Conservation (phyloP, 2,888 invertebrate genomes). For the Parnassius orleans region DNA sequence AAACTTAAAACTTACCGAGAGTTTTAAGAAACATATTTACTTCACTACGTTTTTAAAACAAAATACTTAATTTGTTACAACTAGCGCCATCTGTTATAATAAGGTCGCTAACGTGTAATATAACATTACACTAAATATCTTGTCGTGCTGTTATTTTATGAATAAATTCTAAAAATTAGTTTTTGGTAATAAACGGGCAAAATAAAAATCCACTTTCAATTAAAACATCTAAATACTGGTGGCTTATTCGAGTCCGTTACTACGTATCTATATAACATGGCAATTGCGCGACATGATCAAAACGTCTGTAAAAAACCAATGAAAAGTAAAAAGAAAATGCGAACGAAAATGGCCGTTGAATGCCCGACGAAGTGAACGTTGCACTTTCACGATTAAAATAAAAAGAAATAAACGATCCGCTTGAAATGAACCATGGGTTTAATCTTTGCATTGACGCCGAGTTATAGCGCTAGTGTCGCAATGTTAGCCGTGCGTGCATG, state of each 20-base stretch:
- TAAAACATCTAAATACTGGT: constrained; percentile 30
- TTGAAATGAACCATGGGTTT: constrained; percentile 67
- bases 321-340: constrained; percentile 69
- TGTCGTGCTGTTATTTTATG: not conserved
- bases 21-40: too few species aligned
- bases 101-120: constrained; percentile 28
- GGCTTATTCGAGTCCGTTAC: constrained; percentile 24
- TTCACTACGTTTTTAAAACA: too few species aligned
- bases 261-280: constrained; percentile 32
- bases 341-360: constrained; percentile 72
- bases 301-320: constrained; percentile 66
- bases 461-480: constrained; percentile 52
- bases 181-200: not conserved
- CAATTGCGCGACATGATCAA: constrained; percentile 62
- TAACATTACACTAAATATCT: constrained; percentile 27
- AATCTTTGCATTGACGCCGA: constrained; percentile 53
- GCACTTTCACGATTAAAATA: constrained; percentile 77
- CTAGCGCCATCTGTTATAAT: constrained; percentile 71
- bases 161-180: not conserved
- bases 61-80: not conserved
- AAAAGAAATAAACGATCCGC: constrained; percentile 61
- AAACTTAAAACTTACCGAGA: too few species aligned
- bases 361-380: constrained; percentile 73
- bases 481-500: constrained; percentile 3
- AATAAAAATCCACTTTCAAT: constrained; percentile 7